Base-by-base conservation (phyloP, 1,140 invertebrate species). In the Drosophila equinoxialis region DNA sequence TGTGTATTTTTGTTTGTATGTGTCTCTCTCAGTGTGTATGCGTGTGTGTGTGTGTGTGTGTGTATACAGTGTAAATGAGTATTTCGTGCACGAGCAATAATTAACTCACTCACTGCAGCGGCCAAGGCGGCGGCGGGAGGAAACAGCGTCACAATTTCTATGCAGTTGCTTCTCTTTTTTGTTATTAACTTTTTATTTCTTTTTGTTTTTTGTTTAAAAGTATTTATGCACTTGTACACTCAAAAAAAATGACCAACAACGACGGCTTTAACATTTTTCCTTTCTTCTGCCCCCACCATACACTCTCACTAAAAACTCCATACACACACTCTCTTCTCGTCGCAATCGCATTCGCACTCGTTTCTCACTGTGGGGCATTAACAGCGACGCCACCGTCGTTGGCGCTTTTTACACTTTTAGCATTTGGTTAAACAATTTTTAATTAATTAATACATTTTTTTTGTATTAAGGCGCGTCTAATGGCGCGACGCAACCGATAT, bases 1-100 rank as follows among this genome's bases (percentile, higher is more conserved):
- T 48, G 7, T 48, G 17, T 37, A 72, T 67, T 61, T 48, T 69
- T 73, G 65, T 68, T 61, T 76, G 8, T 60, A n/a, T 78, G 57
- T 74, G 37, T 68, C 57, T 74, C 6, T 51, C 13, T 69, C 57
- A 59, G 37, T 51, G 51, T 68, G 59, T 57, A n/a, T 69, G 62
- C 54, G 30, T 65, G 20, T 68, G 59, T 57, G 17, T 69, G 62
- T 60, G 37, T 51, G 51, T 68, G 51, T 65, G 30, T 65, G 20
- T 41, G 39, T 62, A 37, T 23, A 35, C 35, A 48, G 77, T 85
- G 77, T 85, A 77, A 81, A 85, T 84, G 77, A 84, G 66, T 83
- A 68, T 75, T 78, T 76, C 79, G 69, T 87, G 83, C 79, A 74
- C 75, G 78, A 68, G 65, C 63, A 75, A 80, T 81, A 85, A 85